Conservation (phyloP, 2,888 invertebrate species). For the Chalcis sispes region DNA sequence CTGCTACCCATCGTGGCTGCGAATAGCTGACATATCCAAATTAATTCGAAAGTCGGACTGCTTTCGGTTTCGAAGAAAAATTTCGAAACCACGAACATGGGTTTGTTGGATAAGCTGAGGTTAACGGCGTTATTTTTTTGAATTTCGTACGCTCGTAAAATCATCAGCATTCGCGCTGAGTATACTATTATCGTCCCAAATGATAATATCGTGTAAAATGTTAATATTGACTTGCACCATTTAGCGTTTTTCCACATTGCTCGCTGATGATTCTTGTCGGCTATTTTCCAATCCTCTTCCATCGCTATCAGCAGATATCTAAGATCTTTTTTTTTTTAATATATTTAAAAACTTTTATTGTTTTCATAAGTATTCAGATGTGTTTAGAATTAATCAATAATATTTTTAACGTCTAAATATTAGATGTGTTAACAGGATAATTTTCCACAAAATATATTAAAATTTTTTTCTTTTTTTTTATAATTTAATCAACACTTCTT, state of each 20-base stretch:
- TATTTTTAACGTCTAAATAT: no score
- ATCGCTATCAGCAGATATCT: slow-evolving; percentile 31
- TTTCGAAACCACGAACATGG: slow-evolving; percentile 34
- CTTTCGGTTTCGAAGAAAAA: slow-evolving; percentile 46
- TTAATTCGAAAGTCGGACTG: slow-evolving; percentile 42
- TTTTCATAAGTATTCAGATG: no score
- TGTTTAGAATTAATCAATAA: no score
- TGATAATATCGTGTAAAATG: slow-evolving; percentile 10
- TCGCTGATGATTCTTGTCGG: neutral
- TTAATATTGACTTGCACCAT: slow-evolving; percentile 23
- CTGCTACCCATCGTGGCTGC: neutral
- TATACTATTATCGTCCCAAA: slow-evolving; percentile 27
- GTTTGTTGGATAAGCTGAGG: slow-evolving; percentile 3
- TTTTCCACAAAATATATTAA: no score
- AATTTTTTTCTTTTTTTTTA: no score
- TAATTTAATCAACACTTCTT: no score
- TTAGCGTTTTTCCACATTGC: slow-evolving; percentile 46
- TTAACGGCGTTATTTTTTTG: slow-evolving; percentile 4
- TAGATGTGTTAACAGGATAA: no score
- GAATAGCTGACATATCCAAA: slow-evolving; percentile 37
- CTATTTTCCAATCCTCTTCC: slow-evolving; percentile 23
- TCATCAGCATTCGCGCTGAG: slow-evolving; percentile 9
- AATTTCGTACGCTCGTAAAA: neutral
- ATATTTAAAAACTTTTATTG: no score
- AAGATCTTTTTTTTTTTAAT: slow-evolving; percentile 38